Conservation (phyloP, 2,113 vertebrate genomes). For the Albula goreensis region DNA sequence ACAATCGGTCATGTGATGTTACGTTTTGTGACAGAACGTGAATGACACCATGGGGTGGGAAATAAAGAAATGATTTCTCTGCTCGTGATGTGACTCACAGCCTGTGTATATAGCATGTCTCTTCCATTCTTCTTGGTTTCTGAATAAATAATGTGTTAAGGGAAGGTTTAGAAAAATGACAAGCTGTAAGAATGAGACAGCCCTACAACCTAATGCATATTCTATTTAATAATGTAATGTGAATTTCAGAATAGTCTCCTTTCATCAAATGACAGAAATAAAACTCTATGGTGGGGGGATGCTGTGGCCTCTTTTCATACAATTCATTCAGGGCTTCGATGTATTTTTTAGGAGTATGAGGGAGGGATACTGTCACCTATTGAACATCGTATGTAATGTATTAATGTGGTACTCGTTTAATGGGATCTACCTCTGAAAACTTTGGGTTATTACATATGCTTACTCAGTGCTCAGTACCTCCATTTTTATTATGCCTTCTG, state of each 20-base stretch:
- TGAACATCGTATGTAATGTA: not conserved
- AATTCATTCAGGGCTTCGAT: not conserved
- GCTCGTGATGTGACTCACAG: not conserved
- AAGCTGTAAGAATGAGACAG: not conserved
- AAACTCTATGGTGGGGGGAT: not conserved
- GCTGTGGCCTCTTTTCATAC: not conserved
- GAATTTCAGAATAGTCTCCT: not conserved
- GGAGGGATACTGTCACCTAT: not conserved
- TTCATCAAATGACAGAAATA: not conserved
- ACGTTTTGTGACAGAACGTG: not conserved
- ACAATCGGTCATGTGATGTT: not conserved
- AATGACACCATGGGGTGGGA: not conserved
- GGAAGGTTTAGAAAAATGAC: not conserved
- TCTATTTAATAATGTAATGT: not conserved
- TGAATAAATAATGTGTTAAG: not conserved
- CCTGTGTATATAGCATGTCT: not conserved
- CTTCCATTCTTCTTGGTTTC: not conserved
- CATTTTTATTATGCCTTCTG: not conserved
- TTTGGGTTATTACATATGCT: not conserved
- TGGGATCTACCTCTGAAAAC: not conserved
- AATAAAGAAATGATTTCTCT: not conserved
- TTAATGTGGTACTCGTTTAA: not conserved
- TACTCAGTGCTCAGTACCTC: not conserved
- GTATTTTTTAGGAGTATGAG: not conserved
- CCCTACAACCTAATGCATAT: not conserved